Base-by-base conservation (phyloP, 2,797 vertebrate genomes). In the Molossus alvarezi region DNA sequence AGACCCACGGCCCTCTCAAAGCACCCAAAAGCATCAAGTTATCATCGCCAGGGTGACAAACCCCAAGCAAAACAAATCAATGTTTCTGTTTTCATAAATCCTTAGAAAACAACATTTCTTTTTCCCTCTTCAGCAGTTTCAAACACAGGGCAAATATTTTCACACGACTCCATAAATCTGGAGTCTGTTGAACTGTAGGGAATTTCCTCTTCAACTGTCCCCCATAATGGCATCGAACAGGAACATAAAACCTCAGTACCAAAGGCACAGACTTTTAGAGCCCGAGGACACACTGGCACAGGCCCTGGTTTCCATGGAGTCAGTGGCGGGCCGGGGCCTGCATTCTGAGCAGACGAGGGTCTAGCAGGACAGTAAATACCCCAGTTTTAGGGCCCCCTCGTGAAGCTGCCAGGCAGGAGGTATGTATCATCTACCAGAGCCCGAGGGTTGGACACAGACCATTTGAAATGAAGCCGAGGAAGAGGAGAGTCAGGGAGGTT, bases 41-140 rank as follows among this genome's bases (percentile, higher is more conserved):
- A 87, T 89, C 93, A 45, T 88, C 95, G 72, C 91, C 93, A 91
- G 48, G 92, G 23, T 92, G 58, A 65, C 93, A 97, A 88, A 91
- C 83, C 41, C 83, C 65, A 84, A 93, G 72, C 81, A 95, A 97
- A 97, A 96, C 92, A 95, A 97, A 95, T 97, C 96, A 94, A 37
- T 90, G 87, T 97, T 97, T 97, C 94, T 97, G 94, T 97, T 97
- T 98, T 97, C 96, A 95, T 77, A 96, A 96, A 94, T 96, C 95
- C 55, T 6, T 90, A 91, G 96, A 94, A 97, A 97, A 96, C n/a
- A 93, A 79, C 79, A 92, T 95, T 96, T 94, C 89, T 81, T 97
- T 95, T 83, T 96, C 95, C 88, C 88, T 95, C 95, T 95, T 96
- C 97, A 95, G 60, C 92, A 97, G 87, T 96, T 75, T 97, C 97